Percentiles rank a stretch among this genome's conserved stretches.
These are phyloP conservation scores for Hirtodrosophila cameraria DNA, from an alignment of 2,888 invertebrate genomes.

Conservation along the genomic window DNA sequence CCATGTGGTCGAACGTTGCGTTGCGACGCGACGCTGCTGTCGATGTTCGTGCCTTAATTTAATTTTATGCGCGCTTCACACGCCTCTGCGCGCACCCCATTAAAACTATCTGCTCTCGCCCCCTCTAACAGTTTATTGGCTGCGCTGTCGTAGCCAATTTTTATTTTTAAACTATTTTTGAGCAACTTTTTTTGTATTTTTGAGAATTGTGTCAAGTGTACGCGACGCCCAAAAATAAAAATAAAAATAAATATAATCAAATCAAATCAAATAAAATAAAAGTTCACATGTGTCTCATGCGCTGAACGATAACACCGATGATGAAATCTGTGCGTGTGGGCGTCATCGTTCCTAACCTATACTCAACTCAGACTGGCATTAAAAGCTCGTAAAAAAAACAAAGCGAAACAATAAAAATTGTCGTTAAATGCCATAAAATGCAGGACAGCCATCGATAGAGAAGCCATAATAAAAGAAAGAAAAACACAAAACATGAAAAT, in stretches of 20 bases:
- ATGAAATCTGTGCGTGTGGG: constrained; percentile 59
- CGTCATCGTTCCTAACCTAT: constrained; percentile 41
- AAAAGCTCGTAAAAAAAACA: constrained; percentile 60
- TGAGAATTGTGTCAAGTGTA: constrained; percentile 77
- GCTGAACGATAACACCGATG: constrained; percentile 11
- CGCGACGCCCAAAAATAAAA: constrained; percentile 55
- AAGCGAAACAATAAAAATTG: constrained; percentile 54
- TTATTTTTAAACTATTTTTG: constrained; percentile 68
- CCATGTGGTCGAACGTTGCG: constrained; percentile 58
- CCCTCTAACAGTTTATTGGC: constrained; percentile 55
- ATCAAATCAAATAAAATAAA: constrained; percentile 13
- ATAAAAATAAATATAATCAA: constrained; percentile 11
- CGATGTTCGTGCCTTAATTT: constrained; percentile 72
- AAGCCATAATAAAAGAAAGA: background rate
- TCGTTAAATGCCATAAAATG: constrained; percentile 61
- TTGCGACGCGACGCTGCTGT: constrained; percentile 18
- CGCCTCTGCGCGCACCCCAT: constrained; percentile 29
- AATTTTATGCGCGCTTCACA: constrained; percentile 73
- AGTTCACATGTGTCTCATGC: constrained; percentile 31
- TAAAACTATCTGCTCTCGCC: constrained; percentile 5
- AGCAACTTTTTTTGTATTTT: constrained; percentile 60
- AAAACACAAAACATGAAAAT: constrained; percentile 17
- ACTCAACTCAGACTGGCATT: constrained; percentile 38
- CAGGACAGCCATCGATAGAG: constrained; percentile 31
- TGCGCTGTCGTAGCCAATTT: constrained; percentile 42